Evolutionary conservation across 2,797 vertebrate species (phyloP).

Genomic region (Sternotherus odoratus): DNA sequence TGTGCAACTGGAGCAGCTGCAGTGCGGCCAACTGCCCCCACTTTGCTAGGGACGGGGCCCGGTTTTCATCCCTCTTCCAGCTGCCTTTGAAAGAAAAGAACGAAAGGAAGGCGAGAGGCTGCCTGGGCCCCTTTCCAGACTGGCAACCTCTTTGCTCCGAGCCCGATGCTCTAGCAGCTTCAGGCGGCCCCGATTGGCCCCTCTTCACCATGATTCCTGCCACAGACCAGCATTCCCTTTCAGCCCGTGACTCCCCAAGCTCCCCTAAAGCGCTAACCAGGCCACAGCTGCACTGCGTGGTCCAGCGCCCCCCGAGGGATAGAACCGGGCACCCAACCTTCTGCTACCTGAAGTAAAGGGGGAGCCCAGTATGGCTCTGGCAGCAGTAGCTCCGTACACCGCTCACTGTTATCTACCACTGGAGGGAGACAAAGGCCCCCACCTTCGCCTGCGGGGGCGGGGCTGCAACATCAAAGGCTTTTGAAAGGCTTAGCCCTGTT

Average conservation of each 20-base stretch:
- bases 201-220: not conserved
- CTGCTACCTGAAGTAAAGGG: not conserved
- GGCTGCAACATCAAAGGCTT: not conserved
- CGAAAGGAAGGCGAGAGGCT: not conserved
- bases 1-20: not conserved
- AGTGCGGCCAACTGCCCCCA: not conserved
- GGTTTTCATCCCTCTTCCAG: not conserved
- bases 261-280: no score
- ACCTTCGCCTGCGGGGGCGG: not conserved
- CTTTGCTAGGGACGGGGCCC: not conserved
- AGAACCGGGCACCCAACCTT: not conserved
- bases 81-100: not conserved
- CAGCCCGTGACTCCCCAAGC: not conserved
- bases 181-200: not conserved
- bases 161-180: not conserved
- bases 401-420: not conserved
- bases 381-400: not conserved
- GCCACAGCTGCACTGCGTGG: no score
- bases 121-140: not conserved
- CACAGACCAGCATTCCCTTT: not conserved
- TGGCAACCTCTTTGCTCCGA: not conserved
- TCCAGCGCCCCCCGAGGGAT: no score
- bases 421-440: not conserved
- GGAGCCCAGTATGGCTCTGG: not conserved
- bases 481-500: not conserved